Evolutionary conservation across 1,140 invertebrate species (phyloP).

Genomic region (Campoletis sonorensis): DNA sequence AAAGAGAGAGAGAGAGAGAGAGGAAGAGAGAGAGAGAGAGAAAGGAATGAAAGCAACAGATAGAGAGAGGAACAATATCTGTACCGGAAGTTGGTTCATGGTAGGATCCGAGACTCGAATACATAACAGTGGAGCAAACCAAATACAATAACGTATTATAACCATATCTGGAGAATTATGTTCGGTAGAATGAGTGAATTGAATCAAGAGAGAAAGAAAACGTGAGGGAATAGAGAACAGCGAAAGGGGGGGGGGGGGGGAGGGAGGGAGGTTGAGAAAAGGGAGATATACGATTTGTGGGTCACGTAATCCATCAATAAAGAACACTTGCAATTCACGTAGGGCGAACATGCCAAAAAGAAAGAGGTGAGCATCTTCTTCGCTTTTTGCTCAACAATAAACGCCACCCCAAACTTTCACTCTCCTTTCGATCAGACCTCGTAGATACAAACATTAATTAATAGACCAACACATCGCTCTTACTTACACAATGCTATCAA

Average conservation of each 20-base stretch:
- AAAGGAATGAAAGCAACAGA: background rate
- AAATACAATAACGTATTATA: conserved; percentile 38
- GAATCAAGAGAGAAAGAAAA: conserved; percentile 12
- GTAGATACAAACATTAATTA: background rate
- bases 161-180: conserved; percentile 28
- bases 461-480: background rate
- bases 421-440: background rate
- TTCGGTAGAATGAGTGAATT: conserved; percentile 25
- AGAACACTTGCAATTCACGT: background rate
- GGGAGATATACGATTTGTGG: background rate
- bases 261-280: background rate
- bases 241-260: too few species aligned
- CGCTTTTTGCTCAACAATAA: background rate
- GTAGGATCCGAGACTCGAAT: conserved; percentile 8
- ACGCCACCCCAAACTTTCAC: background rate
- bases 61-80: conserved; percentile 35
- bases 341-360: background rate
- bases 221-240: background rate
- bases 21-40: background rate
- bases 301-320: conserved; percentile 29
- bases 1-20: conserved; percentile 17
- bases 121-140: conserved; percentile 25
- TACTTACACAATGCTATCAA: background rate
- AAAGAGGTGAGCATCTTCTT: background rate
- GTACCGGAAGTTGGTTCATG: conserved; percentile 34